phyloP scores from a whole-genome alignment of 30 jellyfish, hydroid and myxozoan species.

The Aurelia coerulea region DNA sequence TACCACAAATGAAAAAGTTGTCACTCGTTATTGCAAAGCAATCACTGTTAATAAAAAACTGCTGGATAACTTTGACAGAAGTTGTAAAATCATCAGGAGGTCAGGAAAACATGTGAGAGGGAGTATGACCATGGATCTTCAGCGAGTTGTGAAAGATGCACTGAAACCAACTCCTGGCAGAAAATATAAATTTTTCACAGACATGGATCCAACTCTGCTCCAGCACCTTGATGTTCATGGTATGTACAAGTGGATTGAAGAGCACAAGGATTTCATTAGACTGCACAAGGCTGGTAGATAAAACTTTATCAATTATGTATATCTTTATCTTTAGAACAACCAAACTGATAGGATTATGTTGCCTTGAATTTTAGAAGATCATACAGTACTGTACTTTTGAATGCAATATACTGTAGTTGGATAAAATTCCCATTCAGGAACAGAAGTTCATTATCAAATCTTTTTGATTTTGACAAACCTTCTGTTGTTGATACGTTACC shows the following conservation, averaged over 20 bases:
- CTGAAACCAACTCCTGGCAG: not conserved
- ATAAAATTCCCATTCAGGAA: too few species aligned
- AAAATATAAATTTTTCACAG: slow-evolving; percentile 1
- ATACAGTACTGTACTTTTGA: too few species aligned
- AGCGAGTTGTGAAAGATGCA: not conserved
- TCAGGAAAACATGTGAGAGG: slow-evolving; percentile 41
- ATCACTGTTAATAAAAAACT: slow-evolving; percentile 20
- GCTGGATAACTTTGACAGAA: slow-evolving; percentile 34
- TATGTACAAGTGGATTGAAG: slow-evolving; percentile 28
- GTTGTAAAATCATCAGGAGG: not conserved
- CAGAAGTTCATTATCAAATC: too few species aligned
- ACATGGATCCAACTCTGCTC: not conserved
- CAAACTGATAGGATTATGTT: too few species aligned
- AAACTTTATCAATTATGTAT: not conserved
- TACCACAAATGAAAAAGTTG: slow-evolving; percentile 10
- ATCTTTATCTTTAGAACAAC: too few species aligned
- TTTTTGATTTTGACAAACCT: too few species aligned
- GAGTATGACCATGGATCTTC: not conserved
- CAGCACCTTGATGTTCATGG: slow-evolving; percentile 11
- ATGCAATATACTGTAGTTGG: too few species aligned
- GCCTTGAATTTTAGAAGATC: too few species aligned
- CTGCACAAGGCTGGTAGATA: not conserved
- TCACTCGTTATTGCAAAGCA: slow-evolving; percentile 37
- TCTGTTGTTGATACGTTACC: too few species aligned
- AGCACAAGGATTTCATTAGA: not conserved